phyloP scores from a whole-genome alignment of 2,113 vertebrate genomes.

The Sinocyclocheilus rhinocerous region DNA sequence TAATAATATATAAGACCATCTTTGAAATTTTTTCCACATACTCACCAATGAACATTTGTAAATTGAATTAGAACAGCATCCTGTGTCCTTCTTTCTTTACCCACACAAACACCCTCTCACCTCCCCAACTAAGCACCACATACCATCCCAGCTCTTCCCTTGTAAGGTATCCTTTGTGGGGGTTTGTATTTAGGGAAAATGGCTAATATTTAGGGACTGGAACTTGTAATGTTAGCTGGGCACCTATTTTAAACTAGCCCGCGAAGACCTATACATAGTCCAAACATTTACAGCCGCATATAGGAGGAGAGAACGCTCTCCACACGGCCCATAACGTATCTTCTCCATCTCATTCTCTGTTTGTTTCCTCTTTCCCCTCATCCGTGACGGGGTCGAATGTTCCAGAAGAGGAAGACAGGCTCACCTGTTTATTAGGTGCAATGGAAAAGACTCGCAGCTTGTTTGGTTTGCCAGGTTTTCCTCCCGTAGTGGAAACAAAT shows the following conservation, averaged over 20 bases:
- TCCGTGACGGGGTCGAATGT: slow-evolving; percentile 36
- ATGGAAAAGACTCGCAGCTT: slow-evolving; percentile 19
- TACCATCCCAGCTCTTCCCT: slow-evolving; percentile 72
- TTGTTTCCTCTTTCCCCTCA: slow-evolving; percentile 22
- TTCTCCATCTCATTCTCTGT: slow-evolving; percentile 57
- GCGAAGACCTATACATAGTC: slow-evolving; percentile 75
- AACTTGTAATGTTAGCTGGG: slow-evolving; percentile 80
- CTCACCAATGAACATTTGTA: background rate
- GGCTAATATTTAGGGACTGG: slow-evolving; percentile 78
- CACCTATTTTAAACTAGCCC: slow-evolving; percentile 75
- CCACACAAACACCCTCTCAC: slow-evolving; percentile 44
- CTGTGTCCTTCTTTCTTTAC: slow-evolving; percentile 26
- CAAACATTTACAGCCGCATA: slow-evolving; percentile 72
- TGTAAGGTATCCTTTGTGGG: slow-evolving; percentile 79
- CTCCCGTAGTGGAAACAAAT: background rate
- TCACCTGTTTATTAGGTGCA: slow-evolving; percentile 48
- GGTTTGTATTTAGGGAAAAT: slow-evolving; percentile 83
- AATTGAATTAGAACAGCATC: slow-evolving; percentile 39
- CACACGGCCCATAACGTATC: slow-evolving; percentile 64
- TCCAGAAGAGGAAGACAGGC: slow-evolving; percentile 46
- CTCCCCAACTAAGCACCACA: slow-evolving; percentile 64
- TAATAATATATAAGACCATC: background rate
- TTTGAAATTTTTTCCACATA: background rate
- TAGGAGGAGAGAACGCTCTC: slow-evolving; percentile 66
- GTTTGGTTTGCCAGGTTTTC: slow-evolving; percentile 16